Evolutionary conservation across 2,113 vertebrate species (phyloP), one percentile per base, ranked within the genome.

Genomic region (Cephalophus harveyi): DNA sequence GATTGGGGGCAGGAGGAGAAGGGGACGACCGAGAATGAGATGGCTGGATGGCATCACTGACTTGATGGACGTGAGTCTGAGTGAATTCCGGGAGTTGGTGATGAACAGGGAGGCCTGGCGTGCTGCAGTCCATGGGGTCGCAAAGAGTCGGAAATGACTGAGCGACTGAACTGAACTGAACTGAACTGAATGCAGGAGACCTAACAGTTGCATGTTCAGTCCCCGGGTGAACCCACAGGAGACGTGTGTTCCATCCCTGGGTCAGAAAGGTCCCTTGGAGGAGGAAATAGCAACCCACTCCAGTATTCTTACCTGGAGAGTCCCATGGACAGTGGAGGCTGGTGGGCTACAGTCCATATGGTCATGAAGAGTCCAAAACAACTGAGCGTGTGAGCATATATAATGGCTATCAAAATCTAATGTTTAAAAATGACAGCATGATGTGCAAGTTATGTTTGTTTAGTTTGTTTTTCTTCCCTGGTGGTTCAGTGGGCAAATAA

Each of bases 21-120:
- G 55, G 55, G 55, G 21, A 57, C 19, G 3, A 4, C 55, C 0
- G 1, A 57, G 8, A 8, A 25, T 10, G 55, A 25, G 21, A 25
- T 57, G 21, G 55, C 8, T 57, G 55, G 21, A 10, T 57, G 55
- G 55, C 21, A 57, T 57, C 3, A 25, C 8, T 0, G 21, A 4
- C 55, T 57, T 1, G 8, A 57, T 57, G 55, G 17, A 23, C 1
- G 0, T 23, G 55, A 23, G 21, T 57, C 21, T 57, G 21, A 57
- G 55, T 23, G 55, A 57, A 23, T 21, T 57, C 55, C 1, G 21
- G 7, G 54, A 55, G 7, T 23, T 55, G 54, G 7, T 55, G 54
- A 23, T 55, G 54, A 19, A 55, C 21, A 23, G 7, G 54, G 19
- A 55, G 19, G 54, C 54, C 54, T 55, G 54, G 21, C 1, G 0